Base-by-base conservation (phyloP, 2,888 invertebrate genomes). In the Clepsis dumicolana region DNA sequence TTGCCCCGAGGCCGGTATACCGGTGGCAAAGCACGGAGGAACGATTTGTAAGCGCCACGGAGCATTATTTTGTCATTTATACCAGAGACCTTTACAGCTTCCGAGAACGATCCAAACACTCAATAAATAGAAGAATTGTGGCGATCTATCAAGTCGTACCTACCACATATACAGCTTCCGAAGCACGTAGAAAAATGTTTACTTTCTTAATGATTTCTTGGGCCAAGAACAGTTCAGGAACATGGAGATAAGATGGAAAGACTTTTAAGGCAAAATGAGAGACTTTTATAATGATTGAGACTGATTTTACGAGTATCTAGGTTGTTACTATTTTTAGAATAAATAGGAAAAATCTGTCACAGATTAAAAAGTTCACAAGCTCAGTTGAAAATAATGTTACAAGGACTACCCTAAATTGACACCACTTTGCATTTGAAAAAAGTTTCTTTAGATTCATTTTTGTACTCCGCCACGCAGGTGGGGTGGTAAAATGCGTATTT, bases 11-110 rank as follows among this genome's bases (percentile, higher is more conserved):
- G 74, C 75, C 79, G 78, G 77, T 73, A 76, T 71, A 77, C 77
- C 89, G 80, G 89, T 89, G 88, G 90, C 89, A 83, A 80, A 80
- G 87, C 90, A 89, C 88, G 89, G 83, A 80, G 77, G 72, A 75
- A 76, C 83, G 88, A 90, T 91, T 91, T 88, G 85, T 91, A 87
- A 83, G 85, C 86, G 87, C 87, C 91, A 89, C 85, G 80, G 85
- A 86, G 84, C 85, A 85, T 80, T 84, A 85, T 84, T 85, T 80
- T 79, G 82, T 85, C 87, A 88, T 88, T 89, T 88, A 89, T 88
- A 81, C 68, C 52, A 24, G 16, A 66, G 80, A 80, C 80, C 80
- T 80, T 76, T 76, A 72, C 76, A 77, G 81, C 81, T 83, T 82
- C 83, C 83, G 72, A 71, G 65, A 66, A 72, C 60, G 62, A 27